These are phyloP conservation scores for Prietella phreatophila DNA, from an alignment of 2,113 vertebrate species.

Conservation along the genomic window DNA sequence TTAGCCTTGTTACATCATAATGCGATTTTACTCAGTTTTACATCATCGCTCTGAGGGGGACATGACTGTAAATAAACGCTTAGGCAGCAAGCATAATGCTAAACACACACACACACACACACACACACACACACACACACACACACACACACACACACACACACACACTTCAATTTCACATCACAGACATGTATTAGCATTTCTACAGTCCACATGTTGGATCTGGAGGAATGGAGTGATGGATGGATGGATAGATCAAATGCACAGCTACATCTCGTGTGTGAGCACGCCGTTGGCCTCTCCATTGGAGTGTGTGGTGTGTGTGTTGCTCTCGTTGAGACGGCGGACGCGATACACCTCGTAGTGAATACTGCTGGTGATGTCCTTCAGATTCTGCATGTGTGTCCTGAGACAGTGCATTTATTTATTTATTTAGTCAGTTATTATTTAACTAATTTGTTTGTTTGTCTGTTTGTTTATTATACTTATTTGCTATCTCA, in stretches of 20 bases:
- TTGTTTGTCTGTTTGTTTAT: background rate
- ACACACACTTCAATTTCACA: background rate
- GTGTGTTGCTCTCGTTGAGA: conserved; percentile 83
- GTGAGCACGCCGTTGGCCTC: conserved; percentile 80
- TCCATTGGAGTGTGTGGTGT: conserved; percentile 58
- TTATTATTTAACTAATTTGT: background rate
- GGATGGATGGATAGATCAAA: background rate
- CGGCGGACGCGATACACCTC: conserved; percentile 93
- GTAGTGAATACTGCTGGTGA: conserved; percentile 96
- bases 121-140: conserved; percentile 3
- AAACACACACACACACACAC: background rate
- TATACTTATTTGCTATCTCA: background rate
- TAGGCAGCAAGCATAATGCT: background rate
- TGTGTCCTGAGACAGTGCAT: conserved; percentile 80
- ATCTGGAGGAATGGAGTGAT: conserved; percentile 38
- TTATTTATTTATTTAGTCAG: background rate
- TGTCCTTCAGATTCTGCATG: conserved; percentile 99
- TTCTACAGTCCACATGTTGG: conserved; percentile 10
- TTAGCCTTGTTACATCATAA: background rate
- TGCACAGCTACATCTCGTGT: conserved; percentile 83
- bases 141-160: conserved; percentile 3
- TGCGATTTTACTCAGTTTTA: background rate
- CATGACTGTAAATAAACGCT: background rate
- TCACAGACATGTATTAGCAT: background rate
- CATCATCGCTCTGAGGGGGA: background rate